A percentile compares a stretch with the other conserved stretches of the same genome.
These are phyloP conservation scores for Scarus forsteni DNA, from an alignment of 2,797 vertebrate genomes.

Conservation along the genomic window DNA sequence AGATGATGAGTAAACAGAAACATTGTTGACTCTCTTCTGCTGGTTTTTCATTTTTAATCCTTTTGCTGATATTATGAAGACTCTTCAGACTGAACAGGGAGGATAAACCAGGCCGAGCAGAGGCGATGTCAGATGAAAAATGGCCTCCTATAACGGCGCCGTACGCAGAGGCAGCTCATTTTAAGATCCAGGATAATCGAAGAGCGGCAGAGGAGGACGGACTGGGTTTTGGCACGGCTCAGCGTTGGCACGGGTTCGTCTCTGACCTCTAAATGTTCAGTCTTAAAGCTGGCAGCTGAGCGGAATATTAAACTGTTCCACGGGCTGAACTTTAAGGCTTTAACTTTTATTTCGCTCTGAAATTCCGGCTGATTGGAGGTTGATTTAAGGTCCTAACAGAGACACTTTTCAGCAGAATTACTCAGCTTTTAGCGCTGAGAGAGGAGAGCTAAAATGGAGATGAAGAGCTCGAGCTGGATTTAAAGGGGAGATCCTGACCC, in stretches of 20 bases:
- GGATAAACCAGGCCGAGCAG: background rate
- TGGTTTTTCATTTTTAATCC: too few relatives aligned
- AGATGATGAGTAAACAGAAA: too few relatives aligned
- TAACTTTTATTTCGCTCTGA: background rate
- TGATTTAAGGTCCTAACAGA: background rate
- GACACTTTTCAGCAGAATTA: too few relatives aligned
- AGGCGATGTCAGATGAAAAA: background rate
- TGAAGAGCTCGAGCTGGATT: too few relatives aligned
- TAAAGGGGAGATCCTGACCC: too few relatives aligned
- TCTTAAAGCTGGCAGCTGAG: background rate
- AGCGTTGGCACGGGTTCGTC: background rate
- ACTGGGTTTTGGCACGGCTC: conserved; percentile 7
- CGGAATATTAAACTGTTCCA: conserved; percentile 13
- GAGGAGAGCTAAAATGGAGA: too few relatives aligned
- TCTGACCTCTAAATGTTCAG: conserved; percentile 35
- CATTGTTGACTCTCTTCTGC: too few relatives aligned
- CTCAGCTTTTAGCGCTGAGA: too few relatives aligned
- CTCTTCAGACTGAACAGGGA: too few relatives aligned
- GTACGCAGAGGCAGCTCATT: conserved; percentile 14
- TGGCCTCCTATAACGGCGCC: background rate
- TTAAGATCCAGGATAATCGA: conserved; percentile 4
- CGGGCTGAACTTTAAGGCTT: background rate
- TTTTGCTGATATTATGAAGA: too few relatives aligned
- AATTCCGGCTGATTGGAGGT: conserved; percentile 6
- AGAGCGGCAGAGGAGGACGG: conserved; percentile 4